Base-by-base conservation (phyloP, 2,113 vertebrate species). In the Calidris pygmaea region DNA sequence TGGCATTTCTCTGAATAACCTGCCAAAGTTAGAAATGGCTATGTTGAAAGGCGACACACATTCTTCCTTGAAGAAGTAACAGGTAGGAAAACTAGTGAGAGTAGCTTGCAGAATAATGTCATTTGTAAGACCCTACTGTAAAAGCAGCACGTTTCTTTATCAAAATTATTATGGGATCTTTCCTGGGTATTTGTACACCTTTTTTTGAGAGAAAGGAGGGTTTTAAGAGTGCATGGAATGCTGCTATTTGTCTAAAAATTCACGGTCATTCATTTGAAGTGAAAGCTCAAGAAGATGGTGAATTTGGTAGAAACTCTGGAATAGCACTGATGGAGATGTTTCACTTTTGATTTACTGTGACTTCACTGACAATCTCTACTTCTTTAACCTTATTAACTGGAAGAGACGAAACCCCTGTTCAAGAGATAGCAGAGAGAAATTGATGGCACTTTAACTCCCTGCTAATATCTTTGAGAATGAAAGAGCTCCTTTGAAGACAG, bases 391-490 rank as follows among this genome's bases (percentile, higher is more conserved):
- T 88, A 65, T 87, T 96, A 93, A 86, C 45, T 80, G 41, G 26
- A 85, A 88, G 68, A 93, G 85, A 77, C 3, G 4, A 83, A 95
- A 67, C 35, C 19, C 26, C 70, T 74, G 14, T 78, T 77, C 67
- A 48, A 63, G 93, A 87, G 77, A 72, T 3, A 78, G 55, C 34
- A 76, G 78, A 66, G 59, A 72, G 59, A 73, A 89, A 85, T 10
- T 77, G 75, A 71, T 86, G 79, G 62, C 77, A 67, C 59, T 93
- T 93, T 48, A 83, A 93, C 87, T 96, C 85, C 74, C 81, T 0
- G 21, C 71, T 93, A 94, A 82, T 91, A 85, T 55, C 81, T 90
- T 50, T 88, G 82, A 82, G 95, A 96, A 93, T 77, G 82, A 88
- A 91, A 91, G 85, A 74, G 59, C 35, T 55, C 75, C 53, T 95